Evolutionary conservation across 2,113 vertebrate species (phyloP), one percentile per base, ranked within the genome.

Genomic region (Corapipo altera): DNA sequence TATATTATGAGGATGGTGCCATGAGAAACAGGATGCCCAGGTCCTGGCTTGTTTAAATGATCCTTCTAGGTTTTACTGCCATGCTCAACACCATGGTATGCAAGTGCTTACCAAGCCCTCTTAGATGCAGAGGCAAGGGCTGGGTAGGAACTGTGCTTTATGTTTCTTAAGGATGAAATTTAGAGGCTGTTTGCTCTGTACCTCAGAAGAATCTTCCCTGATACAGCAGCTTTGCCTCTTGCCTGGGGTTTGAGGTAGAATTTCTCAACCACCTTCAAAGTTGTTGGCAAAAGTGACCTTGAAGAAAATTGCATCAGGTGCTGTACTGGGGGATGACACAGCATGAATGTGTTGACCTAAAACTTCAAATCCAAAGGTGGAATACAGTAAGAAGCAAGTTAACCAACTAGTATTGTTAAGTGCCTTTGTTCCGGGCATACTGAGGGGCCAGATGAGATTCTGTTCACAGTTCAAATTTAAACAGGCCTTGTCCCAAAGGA

Each of bases 1-100:
- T 54, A 1, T 59, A 28, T 77, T 93, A 70, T 21, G 58, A 80
- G 35, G 81, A 91, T 85, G 43, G 30, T 94, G 75, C 81, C 46
- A 8, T 93, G 90, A 96, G 90, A 90, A 96, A 72, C 75, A 84
- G 89, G 58, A 80, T 95, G 89, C 51, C 71, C 74, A 44, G 43
- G 51, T 93, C 51, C 55, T 92, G 23, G 43, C 52, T 70, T 88
- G 51, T 91, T 83, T 88, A 85, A 88, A 71, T 2, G 8, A 2
- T 35, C 67, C 79, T 62, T 93, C 78, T 48, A 54, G 35, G 39
- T 62, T 85, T 93, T 76, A 66, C 51, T 90, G 67, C 64, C 51
- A 23, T 59, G 64, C 71, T 85, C 67, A 57, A 20, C 58, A 37
- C 52, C 22, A 6, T 44, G 84, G 89, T 43, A 78, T 85, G 41